phyloP scores from a whole-genome alignment of 2,113 vertebrate genomes.

The Ploceus nigricollis region DNA sequence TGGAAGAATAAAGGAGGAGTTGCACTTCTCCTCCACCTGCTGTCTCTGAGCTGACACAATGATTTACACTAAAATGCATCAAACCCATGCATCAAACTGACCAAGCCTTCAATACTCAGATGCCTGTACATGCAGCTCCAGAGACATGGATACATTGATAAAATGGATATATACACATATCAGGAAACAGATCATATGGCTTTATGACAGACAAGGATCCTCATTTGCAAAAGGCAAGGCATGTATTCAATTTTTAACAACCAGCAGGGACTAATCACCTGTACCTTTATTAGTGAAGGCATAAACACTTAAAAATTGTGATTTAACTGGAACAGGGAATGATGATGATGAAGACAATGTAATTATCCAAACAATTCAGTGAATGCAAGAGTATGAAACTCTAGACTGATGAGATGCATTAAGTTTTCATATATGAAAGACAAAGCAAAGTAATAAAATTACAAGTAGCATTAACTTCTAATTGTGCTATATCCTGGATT shows the following conservation, averaged over 20 bases:
- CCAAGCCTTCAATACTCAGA: background rate
- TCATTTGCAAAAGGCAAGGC: background rate
- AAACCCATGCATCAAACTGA: background rate
- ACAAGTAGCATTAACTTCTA: background rate
- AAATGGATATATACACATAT: too few species aligned
- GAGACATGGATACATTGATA: fast-evolving
- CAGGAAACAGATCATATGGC: fast-evolving
- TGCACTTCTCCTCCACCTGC: background rate
- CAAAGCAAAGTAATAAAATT: background rate
- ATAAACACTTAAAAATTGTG: background rate
- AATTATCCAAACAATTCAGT: background rate
- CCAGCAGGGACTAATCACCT: background rate
- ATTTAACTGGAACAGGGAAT: background rate
- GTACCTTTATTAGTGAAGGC: background rate
- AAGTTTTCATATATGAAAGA: background rate
- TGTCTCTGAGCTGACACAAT: background rate
- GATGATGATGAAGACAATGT: background rate
- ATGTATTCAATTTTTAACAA: background rate
- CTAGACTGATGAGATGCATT: background rate
- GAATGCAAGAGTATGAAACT: background rate
- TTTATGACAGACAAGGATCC: background rate
- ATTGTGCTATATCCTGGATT: background rate
- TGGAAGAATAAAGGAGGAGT: background rate
- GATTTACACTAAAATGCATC: background rate
- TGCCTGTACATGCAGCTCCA: background rate